Conservation (phyloP, 2,888 invertebrate species). For the Epirrita christyi region DNA sequence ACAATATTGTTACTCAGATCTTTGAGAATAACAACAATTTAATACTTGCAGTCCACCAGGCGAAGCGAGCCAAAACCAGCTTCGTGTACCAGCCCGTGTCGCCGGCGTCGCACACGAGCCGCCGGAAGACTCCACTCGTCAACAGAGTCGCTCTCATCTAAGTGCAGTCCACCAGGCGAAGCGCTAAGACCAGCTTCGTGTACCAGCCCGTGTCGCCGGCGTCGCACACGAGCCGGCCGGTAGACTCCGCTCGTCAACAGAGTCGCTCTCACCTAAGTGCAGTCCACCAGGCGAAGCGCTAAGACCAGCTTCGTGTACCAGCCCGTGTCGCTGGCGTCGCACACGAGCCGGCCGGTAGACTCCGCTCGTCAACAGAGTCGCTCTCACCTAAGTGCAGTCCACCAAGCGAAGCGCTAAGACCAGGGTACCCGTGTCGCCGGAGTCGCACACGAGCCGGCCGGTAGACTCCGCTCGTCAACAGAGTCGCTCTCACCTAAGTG, state of each 20-base stretch:
- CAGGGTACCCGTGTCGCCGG: constrained; percentile 74
- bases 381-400: constrained; percentile 73
- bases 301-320: constrained; percentile 76
- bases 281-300: constrained; percentile 80
- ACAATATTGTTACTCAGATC: too few relatives aligned
- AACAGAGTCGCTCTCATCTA: constrained; percentile 79
- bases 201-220: constrained; percentile 74
- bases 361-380: constrained; percentile 85
- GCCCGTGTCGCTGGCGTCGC: constrained; percentile 71
- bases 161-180: constrained; percentile 76
- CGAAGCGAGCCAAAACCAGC: constrained; percentile 76
- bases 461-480: constrained; percentile 87
- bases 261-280: constrained; percentile 69
- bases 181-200: constrained; percentile 75
- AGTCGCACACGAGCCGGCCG: constrained; percentile 83
- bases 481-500: constrained; percentile 72
- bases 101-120: constrained; percentile 79
- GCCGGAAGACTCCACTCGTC: constrained; percentile 87
- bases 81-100: constrained; percentile 74
- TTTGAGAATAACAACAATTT: too few relatives aligned
- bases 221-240: constrained; percentile 83
- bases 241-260: constrained; percentile 87
- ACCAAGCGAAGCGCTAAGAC: constrained; percentile 79
- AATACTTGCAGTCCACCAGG: constrained; percentile 76
- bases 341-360: constrained; percentile 86